Evolutionary conservation across 2,113 vertebrate species (phyloP).

Genomic region (Dendrocopos noguchii): DNA sequence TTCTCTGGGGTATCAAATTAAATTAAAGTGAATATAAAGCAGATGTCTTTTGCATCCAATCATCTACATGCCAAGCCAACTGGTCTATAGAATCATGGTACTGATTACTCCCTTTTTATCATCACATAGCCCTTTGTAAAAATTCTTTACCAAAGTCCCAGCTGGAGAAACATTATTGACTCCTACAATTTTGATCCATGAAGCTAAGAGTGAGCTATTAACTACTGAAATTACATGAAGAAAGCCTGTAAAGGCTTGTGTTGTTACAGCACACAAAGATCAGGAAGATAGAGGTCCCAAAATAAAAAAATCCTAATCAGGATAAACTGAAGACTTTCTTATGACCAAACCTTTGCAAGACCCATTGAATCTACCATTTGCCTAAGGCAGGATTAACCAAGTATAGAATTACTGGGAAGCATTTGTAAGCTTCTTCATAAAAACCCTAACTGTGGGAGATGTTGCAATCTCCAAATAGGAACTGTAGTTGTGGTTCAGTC

Average conservation of each 20-base stretch:
- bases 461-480: neutral
- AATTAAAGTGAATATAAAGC: conserved; percentile 10
- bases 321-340: neutral
- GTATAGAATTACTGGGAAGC: neutral
- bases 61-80: neutral
- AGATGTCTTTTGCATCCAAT: conserved; percentile 3
- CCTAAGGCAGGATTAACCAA: neutral
- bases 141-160: neutral
- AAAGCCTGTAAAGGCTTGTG: neutral
- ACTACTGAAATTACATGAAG: neutral
- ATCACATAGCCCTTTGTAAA: neutral
- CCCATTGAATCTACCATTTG: neutral
- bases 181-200: neutral
- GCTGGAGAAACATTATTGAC: neutral
- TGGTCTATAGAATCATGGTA: neutral
- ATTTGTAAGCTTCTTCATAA: neutral
- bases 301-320: neutral
- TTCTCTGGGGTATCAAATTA: neutral
- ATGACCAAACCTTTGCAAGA: neutral
- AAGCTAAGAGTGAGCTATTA: neutral
- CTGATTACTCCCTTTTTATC: conserved; percentile 21
- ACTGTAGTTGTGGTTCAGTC: neutral
- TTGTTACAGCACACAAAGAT: neutral
- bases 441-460: fast-evolving
- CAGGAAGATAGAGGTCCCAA: neutral